A percentile compares a stretch with the other conserved stretches of the same genome.
These are phyloP conservation scores for Acanthosepion esculentum DNA, from an alignment of 2,888 invertebrate genomes.

Conservation along the genomic window DNA sequence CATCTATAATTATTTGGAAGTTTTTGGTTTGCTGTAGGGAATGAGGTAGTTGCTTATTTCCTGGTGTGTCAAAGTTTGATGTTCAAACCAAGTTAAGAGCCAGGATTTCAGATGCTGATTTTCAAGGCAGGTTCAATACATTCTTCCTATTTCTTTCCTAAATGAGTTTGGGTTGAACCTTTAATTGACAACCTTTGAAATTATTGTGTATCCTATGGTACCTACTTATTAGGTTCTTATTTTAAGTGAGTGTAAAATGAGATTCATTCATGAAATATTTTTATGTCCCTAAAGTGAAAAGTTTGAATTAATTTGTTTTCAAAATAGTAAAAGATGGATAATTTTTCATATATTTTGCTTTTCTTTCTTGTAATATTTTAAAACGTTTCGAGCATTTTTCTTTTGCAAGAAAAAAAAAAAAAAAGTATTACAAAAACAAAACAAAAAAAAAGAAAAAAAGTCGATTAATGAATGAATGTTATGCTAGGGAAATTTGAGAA, in stretches of 20 bases:
- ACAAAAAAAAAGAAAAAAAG: neutral
- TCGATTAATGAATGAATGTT: neutral
- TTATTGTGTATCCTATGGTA: neutral
- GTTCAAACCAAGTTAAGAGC: neutral
- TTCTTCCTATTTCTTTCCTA: neutral
- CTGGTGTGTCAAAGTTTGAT: neutral
- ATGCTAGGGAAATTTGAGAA: too few relatives aligned
- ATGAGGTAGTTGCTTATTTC: neutral
- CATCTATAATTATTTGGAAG: too few relatives aligned
- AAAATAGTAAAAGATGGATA: too few relatives aligned
- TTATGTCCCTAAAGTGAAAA: neutral
- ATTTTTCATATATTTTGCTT: too few relatives aligned
- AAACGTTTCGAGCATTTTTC: neutral
- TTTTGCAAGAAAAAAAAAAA: neutral
- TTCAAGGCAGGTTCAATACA: neutral
- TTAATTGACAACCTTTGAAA: neutral
- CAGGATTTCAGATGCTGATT: neutral
- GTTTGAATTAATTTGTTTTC: too few relatives aligned
- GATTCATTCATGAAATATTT: too few relatives aligned
- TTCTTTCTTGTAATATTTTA: neutral
- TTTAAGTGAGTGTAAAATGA: too few relatives aligned
- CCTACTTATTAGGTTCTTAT: too few relatives aligned
- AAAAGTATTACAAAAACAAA: neutral
- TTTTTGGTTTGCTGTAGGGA: neutral
- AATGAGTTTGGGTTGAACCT: neutral